phyloP scores from a whole-genome alignment of 2,797 vertebrate genomes.

The Poecilia velifera region DNA sequence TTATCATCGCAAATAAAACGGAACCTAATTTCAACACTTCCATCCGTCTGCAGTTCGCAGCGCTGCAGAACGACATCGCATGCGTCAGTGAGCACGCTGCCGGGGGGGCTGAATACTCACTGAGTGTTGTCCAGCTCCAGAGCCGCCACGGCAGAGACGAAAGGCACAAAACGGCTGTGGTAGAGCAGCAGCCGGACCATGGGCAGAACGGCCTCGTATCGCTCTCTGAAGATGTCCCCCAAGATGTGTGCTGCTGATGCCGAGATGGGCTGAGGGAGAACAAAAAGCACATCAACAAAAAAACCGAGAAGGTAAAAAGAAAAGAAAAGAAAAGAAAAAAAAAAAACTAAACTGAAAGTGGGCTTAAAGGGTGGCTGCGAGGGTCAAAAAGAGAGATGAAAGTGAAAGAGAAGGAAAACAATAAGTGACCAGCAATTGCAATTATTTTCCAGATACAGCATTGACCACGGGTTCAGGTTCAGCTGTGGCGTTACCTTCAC shows the following conservation, averaged over 20 bases:
- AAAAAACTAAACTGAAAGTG: neutral
- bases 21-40: neutral
- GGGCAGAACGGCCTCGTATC: slow-evolving; percentile 91
- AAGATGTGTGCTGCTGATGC: slow-evolving; percentile 95
- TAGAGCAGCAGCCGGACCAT: slow-evolving; percentile 93
- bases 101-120: slow-evolving; percentile 79
- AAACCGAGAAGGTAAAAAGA: neutral
- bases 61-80: too few species aligned
- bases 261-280: slow-evolving; percentile 87
- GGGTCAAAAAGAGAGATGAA: neutral
- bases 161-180: slow-evolving; percentile 93
- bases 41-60: neutral
- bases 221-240: slow-evolving; percentile 93
- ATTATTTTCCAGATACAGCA: neutral
- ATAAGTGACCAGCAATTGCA: neutral
- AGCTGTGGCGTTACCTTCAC: slow-evolving; percentile 84
- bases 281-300: slow-evolving; percentile 13
- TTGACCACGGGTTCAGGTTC: neutral
- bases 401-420: neutral
- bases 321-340: neutral
- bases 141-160: slow-evolving; percentile 90
- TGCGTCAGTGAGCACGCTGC: neutral
- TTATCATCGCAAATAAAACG: slow-evolving; percentile 2
- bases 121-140: slow-evolving; percentile 96
- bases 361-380: neutral